Base-by-base conservation (phyloP, 1,140 invertebrate genomes). In the Drosophila saltans region DNA sequence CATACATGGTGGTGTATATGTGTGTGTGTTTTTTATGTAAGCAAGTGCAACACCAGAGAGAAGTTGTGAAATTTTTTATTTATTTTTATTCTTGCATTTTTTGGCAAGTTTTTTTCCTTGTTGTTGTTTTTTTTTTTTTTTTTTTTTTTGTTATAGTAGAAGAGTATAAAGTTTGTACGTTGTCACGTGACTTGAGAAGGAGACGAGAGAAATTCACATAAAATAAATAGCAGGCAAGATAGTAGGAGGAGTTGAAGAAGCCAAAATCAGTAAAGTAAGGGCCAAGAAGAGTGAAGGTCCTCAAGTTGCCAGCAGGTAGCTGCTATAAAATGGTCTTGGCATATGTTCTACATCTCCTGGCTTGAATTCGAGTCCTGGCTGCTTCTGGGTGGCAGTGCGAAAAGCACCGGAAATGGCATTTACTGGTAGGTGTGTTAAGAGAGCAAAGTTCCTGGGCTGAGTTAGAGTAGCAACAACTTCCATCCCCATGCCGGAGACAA, bases 351-450 rank as follows among this genome's bases (percentile, higher is more conserved):
- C 43, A 28, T 52, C 21, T 52, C 21, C 45, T 52, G 45, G 21
- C 45, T 52, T 52, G 45, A 9, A 52, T 52, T 52, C 45, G 45
- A 26, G 21, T 52, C 21, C 24, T 39, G 61, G 67, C 7, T 36
- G 36, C n/a, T 4, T 62, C 59, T 41, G 24, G 61, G 24, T 62
- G 43, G 30, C 11, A 62, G 43, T 58, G 64, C 62, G 58, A 62
- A 70, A 60, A 62, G 56, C 72, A 73, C 73, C 81, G 74, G 77
- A 88, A 84, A 79, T 74, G 75, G 67, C 71, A 85, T 85, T 85
- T 85, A 85, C 77, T 77, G 66, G 65, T 61, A 66, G 41, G 55
- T 62, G 52, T 62, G 59, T 73, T 72, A 61, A 60, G 74, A 43
- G 48, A 4, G 24, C 6, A 59, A 26, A 33, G 33, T 62, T 10